Base-by-base conservation (phyloP, 2,113 vertebrate species). In the Muntiacus muntjak region DNA sequence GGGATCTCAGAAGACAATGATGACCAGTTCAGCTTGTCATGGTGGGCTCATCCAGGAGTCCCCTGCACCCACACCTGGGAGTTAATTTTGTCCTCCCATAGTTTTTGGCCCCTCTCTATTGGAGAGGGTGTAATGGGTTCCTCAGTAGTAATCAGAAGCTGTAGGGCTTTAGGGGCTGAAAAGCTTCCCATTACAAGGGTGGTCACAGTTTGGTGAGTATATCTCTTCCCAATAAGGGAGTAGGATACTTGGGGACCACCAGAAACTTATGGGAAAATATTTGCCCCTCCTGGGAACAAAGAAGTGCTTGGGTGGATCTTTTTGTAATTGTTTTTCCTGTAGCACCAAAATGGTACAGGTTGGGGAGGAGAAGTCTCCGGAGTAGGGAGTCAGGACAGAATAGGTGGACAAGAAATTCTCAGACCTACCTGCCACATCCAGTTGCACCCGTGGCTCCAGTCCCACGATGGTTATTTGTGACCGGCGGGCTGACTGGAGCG, bases 401-500 rank as follows among this genome's bases (percentile, higher is more conserved):
- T 6, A 36, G 64, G 4, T 12, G 19, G 19, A 36, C n/a, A 23
- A 71, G 64, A 71, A 23, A 71, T 71, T 71, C n/a, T 71, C 0
- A 0, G n/a, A 36, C 17, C n/a, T 21, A 6, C 64, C 9, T 71
- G n/a, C 4, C 64, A 71, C 64, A 36, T 23, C n/a, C n/a, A 23
- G n/a, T 36, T 36, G 64, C n/a, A 71, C 19, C 64, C 2, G 0
- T 71, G 64, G 64, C n/a, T 71, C n/a, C 1, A 36, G n/a, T 36
- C 64, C 64, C 64, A 23, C 21, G n/a, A 36, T 71, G n/a, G 9
- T 71, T 36, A 23, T 6, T n/a, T 71, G 64, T 71, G 64, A 36
- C 64, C 23, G n/a, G n/a, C 0, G 2, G 64, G 19, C n/a, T 36
- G n/a, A 71, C n/a, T 71, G 17, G 67, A 36, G n/a, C 0, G 0